Base-by-base conservation (phyloP, 1,140 invertebrate species). In the Atta texana region DNA sequence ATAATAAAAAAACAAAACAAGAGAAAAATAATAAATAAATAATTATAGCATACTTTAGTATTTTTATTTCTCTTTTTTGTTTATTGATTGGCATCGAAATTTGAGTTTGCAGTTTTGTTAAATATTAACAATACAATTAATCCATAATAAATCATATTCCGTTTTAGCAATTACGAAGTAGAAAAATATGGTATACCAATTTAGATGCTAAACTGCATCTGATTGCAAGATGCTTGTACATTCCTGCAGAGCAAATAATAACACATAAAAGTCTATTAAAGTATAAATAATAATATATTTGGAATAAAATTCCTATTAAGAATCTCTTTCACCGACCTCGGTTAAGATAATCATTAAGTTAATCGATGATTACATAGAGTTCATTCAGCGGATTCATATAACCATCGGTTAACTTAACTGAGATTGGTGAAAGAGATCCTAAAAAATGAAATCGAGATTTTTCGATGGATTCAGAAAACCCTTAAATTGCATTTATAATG, bases 141-240 rank as follows among this genome's bases (percentile, higher is more conserved):
- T 16, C 24, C 18, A 31, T 44, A 76, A 44, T 59, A 31, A 63
- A 63, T 77, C 5, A 14, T 44, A 49, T 44, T 18, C 0, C 7
- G 3, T 49, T 49, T 5, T 72, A 7, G 18, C 51, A 31, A 69
- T 88, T 76, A 66, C 21, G 44, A 5, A 28, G 49, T 64, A 59
- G 31, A 4, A 31, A 28, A 82, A 24, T 24, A 24, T 24, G 24
- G 24, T 69, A 71, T 12, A 24, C 21, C 51, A 78, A 66, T 77
- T 76, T 66, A 39, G 34, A 39, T 63, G 49, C 28, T 59, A 77
- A 82, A 84, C 44, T 85, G 53, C 44, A 49, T 68, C 3, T 8
- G 18, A 57, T 24, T 21, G 61, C 44, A 34, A n/a, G 7, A 31
- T 28, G n/a, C 39, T 44, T 18, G 49, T 66, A 21, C 21, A 57